Evolutionary conservation across 2,888 invertebrate genomes (phyloP).

Genomic region (Syritta pipiens): DNA sequence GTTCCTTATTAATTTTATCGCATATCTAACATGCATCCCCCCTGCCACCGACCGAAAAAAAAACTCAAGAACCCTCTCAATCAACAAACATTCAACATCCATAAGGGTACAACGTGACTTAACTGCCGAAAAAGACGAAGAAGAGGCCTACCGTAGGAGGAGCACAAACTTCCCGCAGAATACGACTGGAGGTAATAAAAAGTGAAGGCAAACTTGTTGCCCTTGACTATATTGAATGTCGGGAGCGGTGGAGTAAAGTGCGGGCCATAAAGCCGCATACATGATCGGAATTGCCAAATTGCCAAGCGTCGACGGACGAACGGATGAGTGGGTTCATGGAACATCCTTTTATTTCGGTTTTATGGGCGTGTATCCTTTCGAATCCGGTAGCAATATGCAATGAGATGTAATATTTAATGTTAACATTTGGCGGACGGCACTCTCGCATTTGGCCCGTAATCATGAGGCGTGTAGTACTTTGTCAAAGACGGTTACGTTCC

Average conservation of each 20-base stretch:
- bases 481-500: neutral
- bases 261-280: conserved; percentile 28
- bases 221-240: conserved; percentile 19
- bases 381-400: conserved; percentile 31
- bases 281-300: conserved; percentile 46
- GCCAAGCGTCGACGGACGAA: neutral
- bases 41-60: neutral
- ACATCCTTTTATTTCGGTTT: conserved; percentile 31
- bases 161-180: neutral
- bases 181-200: conserved; percentile 24
- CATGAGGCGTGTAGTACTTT: neutral
- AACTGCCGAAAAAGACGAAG: neutral
- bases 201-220: conserved; percentile 43
- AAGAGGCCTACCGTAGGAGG: neutral
- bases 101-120: conserved; percentile 37
- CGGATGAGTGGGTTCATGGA: neutral
- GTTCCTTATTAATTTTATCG: conserved; percentile 52
- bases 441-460: conserved; percentile 4
- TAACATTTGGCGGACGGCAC: conserved; percentile 27
- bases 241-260: neutral
- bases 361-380: conserved; percentile 33
- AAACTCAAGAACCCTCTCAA: conserved; percentile 2
- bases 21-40: conserved; percentile 12
- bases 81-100: conserved; percentile 38
- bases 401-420: conserved; percentile 50